Conservation (phyloP, 2,888 invertebrate genomes). For the Carcina quercana region DNA sequence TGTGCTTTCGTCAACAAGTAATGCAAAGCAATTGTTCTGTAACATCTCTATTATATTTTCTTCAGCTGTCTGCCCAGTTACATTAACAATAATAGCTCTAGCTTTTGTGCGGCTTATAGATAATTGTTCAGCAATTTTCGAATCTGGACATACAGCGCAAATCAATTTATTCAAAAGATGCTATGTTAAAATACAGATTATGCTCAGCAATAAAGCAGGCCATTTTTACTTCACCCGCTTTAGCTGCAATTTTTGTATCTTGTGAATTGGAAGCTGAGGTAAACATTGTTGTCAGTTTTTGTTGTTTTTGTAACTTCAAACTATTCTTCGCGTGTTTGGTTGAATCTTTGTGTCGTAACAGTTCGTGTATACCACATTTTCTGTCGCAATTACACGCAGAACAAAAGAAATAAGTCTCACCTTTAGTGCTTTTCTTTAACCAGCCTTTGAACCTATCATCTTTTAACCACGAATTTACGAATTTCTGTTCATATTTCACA, state of each 20-base stretch:
- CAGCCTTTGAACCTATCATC: too few relatives aligned
- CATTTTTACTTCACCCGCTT: slow-evolving; percentile 8
- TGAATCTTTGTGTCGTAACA: background rate
- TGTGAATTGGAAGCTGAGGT: too few relatives aligned
- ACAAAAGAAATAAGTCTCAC: too few relatives aligned
- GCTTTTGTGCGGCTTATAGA: slow-evolving; percentile 13
- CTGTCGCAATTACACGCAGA: too few relatives aligned
- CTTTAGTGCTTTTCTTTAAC: too few relatives aligned
- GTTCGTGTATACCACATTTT: background rate
- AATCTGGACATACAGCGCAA: slow-evolving; percentile 11
- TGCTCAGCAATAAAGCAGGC: slow-evolving; percentile 15
- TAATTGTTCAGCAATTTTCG: slow-evolving; percentile 11
- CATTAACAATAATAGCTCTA: slow-evolving; percentile 11
- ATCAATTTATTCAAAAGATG: slow-evolving; percentile 13
- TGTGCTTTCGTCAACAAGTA: slow-evolving; percentile 17
- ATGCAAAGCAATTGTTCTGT: slow-evolving; percentile 13
- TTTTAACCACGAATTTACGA: too few relatives aligned
- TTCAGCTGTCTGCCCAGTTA: slow-evolving; percentile 11
- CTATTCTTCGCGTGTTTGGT: background rate
- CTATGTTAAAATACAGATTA: slow-evolving; percentile 13
- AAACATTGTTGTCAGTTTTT: background rate
- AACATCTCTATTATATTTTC: slow-evolving; percentile 8
- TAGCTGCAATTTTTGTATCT: background rate
- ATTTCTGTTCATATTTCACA: too few relatives aligned
- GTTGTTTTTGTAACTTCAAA: background rate